Evolutionary conservation across 2,888 invertebrate species (phyloP), one percentile per base, ranked within the genome.

Genomic region (Cataglyphis altisquamis): DNA sequence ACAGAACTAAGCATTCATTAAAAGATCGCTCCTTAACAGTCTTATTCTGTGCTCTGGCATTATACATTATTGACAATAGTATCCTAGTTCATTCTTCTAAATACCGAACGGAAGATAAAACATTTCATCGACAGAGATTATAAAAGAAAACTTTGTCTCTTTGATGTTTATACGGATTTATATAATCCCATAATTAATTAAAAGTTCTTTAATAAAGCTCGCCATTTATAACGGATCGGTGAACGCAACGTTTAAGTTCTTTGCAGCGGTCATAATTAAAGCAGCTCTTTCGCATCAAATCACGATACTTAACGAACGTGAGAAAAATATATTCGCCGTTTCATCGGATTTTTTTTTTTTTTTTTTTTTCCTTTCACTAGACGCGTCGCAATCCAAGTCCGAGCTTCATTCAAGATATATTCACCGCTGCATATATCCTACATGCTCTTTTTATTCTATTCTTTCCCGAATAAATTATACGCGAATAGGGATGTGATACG

Each of bases 151-250:
- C 2, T 78, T 36, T n/a, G 15, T 32, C 32, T 18, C 25, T 25
- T 55, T 12, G n/a, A 57, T 68, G 18, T 48, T 70, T 72, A 36
- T 62, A n/a, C 45, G 55, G 10, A 60, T 36, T 25, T 36, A 60
- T 25, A 70, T 60, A 78, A 70, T 70, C 36, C 60, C 60, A 48
- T 80, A 80, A 80, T 80, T 80, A 80, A 80, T 80, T 80, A 80
- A 80, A 80, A 80, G 60, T 80, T 80, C 78, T 80, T 70, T 72
- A 60, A 60, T 70, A 78, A 80, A 72, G 72, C 60, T 72, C 45
- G 45, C 18, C 60, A 36, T 70, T 80, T 62, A 36, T 70, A 70
- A 72, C 60, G 48, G 29, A 45, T 72, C 60, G n/a, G 45, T 62
- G 62, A 21, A 45, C 60, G 70, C 70, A 45, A 72, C 60, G 60